Evolutionary conservation across 2,113 vertebrate genomes (phyloP).

Genomic region (Sialia sialis): DNA sequence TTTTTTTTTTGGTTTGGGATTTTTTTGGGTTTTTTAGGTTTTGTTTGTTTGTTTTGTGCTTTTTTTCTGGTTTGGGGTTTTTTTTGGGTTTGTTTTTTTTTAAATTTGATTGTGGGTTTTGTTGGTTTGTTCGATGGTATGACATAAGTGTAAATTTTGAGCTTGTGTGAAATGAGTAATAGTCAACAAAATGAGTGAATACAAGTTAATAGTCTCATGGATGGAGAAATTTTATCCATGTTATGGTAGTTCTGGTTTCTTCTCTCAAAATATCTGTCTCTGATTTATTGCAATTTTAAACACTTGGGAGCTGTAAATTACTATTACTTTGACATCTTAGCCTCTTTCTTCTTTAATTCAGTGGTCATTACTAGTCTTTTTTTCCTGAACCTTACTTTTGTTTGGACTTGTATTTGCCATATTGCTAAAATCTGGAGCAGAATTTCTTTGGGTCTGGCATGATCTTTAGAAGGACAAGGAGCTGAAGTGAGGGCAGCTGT

Average conservation of each 20-base stretch:
- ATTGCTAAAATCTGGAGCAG: not conserved
- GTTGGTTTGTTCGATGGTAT: not conserved
- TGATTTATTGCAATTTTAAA: not conserved
- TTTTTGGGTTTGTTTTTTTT: not conserved
- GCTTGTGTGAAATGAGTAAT: not conserved
- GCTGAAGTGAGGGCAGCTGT: not conserved
- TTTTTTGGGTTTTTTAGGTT: not conserved
- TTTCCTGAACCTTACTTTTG: not conserved
- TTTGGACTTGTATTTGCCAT: not conserved
- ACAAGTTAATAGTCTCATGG: not conserved
- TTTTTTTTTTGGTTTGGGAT: not conserved
- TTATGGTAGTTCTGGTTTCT: not conserved
- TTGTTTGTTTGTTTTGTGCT: not conserved
- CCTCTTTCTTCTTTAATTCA: not conserved
- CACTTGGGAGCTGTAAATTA: not conserved
- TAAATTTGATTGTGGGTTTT: not conserved
- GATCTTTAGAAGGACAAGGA: not conserved
- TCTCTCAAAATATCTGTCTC: not conserved
- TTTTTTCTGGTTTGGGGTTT: not conserved
- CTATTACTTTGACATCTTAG: not conserved
- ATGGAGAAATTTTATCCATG: not conserved
- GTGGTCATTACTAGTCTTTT: not conserved
- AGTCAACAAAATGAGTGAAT: not conserved
- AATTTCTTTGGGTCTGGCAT: not conserved
- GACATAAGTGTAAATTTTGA: not conserved